Base-by-base conservation (phyloP, 2,888 invertebrate species). In the Cylloceria caligata region DNA sequence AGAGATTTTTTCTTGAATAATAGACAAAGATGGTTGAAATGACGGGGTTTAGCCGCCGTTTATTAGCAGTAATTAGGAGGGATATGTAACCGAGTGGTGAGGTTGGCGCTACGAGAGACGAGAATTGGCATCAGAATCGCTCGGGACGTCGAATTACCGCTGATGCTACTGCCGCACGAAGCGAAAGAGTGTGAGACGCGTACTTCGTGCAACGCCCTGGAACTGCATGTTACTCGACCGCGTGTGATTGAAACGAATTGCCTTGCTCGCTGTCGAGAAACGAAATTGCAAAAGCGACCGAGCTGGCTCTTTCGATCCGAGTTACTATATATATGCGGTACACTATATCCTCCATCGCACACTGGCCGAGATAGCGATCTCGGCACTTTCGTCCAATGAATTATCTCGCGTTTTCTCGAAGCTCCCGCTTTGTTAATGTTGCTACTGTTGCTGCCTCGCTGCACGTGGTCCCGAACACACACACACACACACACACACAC, bases 41-140 rank as follows among this genome's bases (percentile, higher is more conserved):
- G 47, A 47, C 60, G 60, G 30, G 45, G 49, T 39, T 47, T 19
- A 72, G 57, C 19, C 60, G 77, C 57, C 71, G 74, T 83, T 87
- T 88, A 88, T 89, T 89, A 88, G 86, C 78, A 82, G 81, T 89
- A 89, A 90, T 89, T 90, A 89, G 87, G 86, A 86, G 87, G 86
- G 85, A n/a, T n/a, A 88, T 83, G 85, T 84, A 82, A 84, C 79
- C 86, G 88, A 57, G 77, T 78, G 60, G 57, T 36, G 79, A 52
- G 60, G 65, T 80, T 80, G 82, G 82, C 82, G 82, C 82, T 80
- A 68, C 19, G 57, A 36, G 81, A 75, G 52, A 72, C 80, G 72
- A 71, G 72, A 82, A 82, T 80, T 76, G 67, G 78, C 73, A 80
- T 83, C 80, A 68, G 78, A 71, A 72, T 83, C 64, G 52, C 65